These are phyloP conservation scores for Mirounga angustirostris DNA, from an alignment of 2,113 vertebrate species.

Conservation along the genomic window DNA sequence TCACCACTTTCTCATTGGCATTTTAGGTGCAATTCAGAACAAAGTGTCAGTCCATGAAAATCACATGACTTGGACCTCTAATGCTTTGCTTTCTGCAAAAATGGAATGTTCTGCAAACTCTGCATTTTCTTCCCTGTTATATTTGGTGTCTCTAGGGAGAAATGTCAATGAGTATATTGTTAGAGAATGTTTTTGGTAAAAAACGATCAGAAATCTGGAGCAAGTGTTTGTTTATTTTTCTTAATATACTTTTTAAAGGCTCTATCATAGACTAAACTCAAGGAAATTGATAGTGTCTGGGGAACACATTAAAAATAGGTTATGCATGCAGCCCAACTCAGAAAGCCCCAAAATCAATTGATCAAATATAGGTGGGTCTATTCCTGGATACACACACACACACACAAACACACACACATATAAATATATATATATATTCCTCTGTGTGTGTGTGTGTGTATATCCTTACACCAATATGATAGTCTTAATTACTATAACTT, in stretches of 20 bases:
- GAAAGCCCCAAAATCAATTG: background rate
- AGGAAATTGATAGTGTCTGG: background rate
- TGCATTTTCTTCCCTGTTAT: background rate
- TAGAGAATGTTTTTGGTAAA: constrained; percentile 5
- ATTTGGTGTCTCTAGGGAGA: background rate
- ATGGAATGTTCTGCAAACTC: background rate
- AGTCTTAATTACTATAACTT: background rate
- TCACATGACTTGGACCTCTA: background rate
- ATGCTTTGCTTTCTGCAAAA: background rate
- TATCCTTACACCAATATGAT: background rate
- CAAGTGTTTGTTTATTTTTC: background rate
- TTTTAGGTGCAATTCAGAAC: background rate
- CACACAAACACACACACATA: background rate
- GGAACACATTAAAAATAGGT: background rate
- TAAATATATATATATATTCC: too few relatives aligned
- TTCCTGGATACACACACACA: background rate
- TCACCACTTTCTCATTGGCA: background rate
- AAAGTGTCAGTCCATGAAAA: background rate
- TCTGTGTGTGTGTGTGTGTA: too few relatives aligned
- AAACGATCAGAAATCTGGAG: constrained; percentile 8
- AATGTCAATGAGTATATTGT: background rate
- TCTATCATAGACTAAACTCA: background rate
- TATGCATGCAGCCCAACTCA: background rate
- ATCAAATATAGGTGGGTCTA: background rate
- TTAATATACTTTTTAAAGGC: background rate